phyloP scores from a whole-genome alignment of 2,113 vertebrate genomes.

The Phoenicopterus ruber region DNA sequence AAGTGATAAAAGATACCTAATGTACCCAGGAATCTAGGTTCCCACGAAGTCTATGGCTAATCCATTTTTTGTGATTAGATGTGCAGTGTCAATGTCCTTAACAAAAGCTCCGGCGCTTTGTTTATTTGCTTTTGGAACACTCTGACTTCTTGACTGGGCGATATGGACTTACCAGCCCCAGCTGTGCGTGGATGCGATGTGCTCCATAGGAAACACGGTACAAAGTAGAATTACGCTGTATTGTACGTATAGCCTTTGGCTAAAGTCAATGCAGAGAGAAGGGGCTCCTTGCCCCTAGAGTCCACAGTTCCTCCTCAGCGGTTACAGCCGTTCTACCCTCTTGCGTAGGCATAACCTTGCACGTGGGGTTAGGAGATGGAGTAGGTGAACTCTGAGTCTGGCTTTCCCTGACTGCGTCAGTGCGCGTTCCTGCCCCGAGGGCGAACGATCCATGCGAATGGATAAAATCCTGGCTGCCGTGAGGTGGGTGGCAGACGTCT shows the following conservation, averaged over 20 bases:
- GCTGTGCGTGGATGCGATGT: no score
- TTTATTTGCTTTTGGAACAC: background rate
- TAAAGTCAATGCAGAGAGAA: background rate
- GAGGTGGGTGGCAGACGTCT: background rate
- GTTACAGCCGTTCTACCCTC: background rate
- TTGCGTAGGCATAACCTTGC: background rate
- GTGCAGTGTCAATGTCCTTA: background rate
- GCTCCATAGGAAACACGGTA: background rate
- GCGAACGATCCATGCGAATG: rapidly evolving
- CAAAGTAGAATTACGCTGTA: rapidly evolving
- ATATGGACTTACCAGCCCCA: background rate
- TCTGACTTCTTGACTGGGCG: background rate
- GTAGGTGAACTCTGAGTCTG: background rate
- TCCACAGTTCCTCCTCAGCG: background rate
- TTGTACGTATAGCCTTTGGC: background rate
- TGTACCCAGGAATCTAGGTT: background rate
- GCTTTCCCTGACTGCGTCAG: background rate
- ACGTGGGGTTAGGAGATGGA: background rate
- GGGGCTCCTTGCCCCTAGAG: background rate
- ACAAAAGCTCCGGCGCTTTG: background rate
- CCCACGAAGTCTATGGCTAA: background rate
- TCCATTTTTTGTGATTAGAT: background rate
- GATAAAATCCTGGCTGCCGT: background rate
- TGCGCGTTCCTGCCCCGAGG: background rate
- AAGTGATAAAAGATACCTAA: background rate